Conservation (phyloP, 2,113 vertebrate species). For the Numida meleagris region DNA sequence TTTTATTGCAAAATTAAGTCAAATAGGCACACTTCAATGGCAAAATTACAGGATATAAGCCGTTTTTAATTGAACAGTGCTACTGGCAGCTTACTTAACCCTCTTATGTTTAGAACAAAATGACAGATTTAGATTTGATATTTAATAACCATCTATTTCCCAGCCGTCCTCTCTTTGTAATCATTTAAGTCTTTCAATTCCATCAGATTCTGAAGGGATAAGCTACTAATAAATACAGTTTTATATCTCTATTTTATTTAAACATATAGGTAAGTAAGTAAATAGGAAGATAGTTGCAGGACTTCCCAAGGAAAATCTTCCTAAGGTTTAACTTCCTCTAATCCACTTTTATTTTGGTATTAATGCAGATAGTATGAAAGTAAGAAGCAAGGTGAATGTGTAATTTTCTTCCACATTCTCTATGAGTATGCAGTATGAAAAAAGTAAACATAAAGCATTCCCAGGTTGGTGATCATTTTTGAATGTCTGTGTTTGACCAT, state of each 20-base stretch:
- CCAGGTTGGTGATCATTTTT: background rate
- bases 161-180: background rate
- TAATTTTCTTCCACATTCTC: background rate
- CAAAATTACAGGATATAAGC: constrained; percentile 9
- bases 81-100: constrained; percentile 37
- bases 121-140: constrained; percentile 25
- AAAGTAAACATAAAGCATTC: background rate
- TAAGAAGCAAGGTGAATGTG: background rate
- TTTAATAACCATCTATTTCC: constrained; percentile 31
- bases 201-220: constrained; percentile 43
- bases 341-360: background rate
- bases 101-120: constrained; percentile 41
- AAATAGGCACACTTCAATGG: background rate
- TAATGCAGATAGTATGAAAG: background rate
- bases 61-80: constrained; percentile 34
- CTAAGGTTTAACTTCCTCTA: background rate
- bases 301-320: constrained; percentile 1
- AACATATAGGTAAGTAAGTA: constrained; percentile 6
- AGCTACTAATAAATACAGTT: constrained; percentile 34
- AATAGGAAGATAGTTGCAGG: constrained; percentile 14
- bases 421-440: background rate
- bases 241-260: constrained; percentile 22
- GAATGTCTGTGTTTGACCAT: background rate
- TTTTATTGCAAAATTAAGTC: constrained; percentile 45
- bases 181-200: constrained; percentile 21